Conservation (phyloP, 2,888 invertebrate species). For the Cyclophora punctaria region DNA sequence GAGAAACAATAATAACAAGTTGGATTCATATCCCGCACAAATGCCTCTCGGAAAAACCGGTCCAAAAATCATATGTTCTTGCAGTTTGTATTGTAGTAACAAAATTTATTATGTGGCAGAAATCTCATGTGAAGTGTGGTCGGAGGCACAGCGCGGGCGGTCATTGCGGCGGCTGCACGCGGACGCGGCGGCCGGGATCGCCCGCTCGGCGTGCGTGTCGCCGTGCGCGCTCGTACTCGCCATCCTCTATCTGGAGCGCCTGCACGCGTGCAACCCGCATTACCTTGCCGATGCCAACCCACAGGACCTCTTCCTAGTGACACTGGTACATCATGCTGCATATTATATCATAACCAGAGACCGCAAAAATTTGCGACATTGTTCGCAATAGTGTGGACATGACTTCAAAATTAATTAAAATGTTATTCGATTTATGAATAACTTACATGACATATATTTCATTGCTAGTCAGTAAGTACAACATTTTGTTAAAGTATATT, state of each 20-base stretch:
- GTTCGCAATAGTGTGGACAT: too few relatives aligned
- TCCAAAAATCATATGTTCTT: too few relatives aligned
- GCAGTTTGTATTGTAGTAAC: too few relatives aligned
- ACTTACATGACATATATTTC: too few relatives aligned
- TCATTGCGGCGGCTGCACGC: slow-evolving; percentile 85
- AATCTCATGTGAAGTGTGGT: slow-evolving; percentile 89
- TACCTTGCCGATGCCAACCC: slow-evolving; percentile 90
- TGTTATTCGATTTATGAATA: too few relatives aligned
- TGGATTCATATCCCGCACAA: too few relatives aligned
- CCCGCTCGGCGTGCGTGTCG: slow-evolving; percentile 87
- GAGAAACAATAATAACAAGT: too few relatives aligned
- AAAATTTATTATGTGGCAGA: slow-evolving; percentile 59
- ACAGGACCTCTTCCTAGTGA: slow-evolving; percentile 94
- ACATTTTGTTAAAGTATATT: too few relatives aligned
- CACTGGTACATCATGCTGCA: slow-evolving; percentile 75
- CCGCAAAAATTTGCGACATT: too few relatives aligned
- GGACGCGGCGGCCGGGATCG: slow-evolving; percentile 84
- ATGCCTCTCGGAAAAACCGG: too few relatives aligned
- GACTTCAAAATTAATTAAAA: too few relatives aligned
- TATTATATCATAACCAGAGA: neutral
- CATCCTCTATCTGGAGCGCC: slow-evolving; percentile 92
- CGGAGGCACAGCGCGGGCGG: slow-evolving; percentile 83
- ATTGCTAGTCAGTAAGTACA: too few relatives aligned
- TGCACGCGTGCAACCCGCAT: slow-evolving; percentile 86
- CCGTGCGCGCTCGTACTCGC: slow-evolving; percentile 96